These are phyloP conservation scores for Myotis lucifugus DNA, from an alignment of 2,113 vertebrate genomes.

Conservation along the genomic window DNA sequence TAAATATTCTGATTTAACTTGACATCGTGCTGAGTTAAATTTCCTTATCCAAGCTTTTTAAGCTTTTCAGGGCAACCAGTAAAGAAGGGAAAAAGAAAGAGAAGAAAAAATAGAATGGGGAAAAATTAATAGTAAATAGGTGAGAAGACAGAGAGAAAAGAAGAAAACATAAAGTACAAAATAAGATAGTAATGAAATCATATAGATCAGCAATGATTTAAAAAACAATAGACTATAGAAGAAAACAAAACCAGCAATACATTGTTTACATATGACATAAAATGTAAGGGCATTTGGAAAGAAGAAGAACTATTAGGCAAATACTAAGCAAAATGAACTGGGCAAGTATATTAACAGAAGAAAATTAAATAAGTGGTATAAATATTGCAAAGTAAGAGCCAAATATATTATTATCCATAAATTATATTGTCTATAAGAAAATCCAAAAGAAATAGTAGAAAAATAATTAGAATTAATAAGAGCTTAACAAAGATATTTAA, in stretches of 20 bases:
- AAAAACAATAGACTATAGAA: not conserved
- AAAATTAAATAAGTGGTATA: not conserved
- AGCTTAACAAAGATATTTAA: not conserved
- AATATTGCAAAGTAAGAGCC: not conserved
- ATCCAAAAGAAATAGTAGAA: not conserved
- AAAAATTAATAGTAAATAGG: not conserved
- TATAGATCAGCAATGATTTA: not conserved
- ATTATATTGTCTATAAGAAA: not conserved
- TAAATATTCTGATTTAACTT: not conserved
- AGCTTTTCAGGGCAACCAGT: not conserved
- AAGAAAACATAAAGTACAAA: not conserved
- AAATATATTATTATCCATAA: not conserved
- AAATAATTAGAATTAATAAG: conserved; percentile 1
- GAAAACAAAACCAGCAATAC: not conserved
- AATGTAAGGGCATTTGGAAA: not conserved
- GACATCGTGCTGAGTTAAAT: not conserved
- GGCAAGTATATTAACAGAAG: not conserved
- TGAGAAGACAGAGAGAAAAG: not conserved
- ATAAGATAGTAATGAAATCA: not conserved
- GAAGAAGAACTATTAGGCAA: not conserved
- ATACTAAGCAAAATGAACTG: not conserved
- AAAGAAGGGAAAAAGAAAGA: conserved; percentile 8
- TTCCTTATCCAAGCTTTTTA: not conserved
- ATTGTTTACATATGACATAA: not conserved
- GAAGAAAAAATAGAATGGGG: not conserved